Base-by-base conservation (phyloP, 2,888 invertebrate genomes). In the Phaedon cochleariae region DNA sequence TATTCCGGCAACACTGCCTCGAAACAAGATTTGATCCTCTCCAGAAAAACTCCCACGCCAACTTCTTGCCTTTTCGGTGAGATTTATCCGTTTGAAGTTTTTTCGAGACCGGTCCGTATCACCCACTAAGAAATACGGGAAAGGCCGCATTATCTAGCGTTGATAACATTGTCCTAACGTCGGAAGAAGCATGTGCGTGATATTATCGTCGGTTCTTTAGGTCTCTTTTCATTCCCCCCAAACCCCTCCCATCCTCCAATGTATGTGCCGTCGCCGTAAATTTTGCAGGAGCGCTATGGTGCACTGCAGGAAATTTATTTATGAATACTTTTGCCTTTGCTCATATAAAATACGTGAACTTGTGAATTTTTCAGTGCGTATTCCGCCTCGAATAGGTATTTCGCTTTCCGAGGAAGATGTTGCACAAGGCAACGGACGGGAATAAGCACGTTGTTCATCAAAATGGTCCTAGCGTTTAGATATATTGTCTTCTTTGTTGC, bases 221-320 rank as follows among this genome's bases (percentile, higher is more conserved):
- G 10, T 34, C 41, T 41, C 41, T 15, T 15, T 41, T 41, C 12
- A 4, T 26, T 26, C 7, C 7, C 7, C 7, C 26, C 26, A n/a
- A 26, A 26, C 26, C 12, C 12, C 34, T 12, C 12, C 34, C 12
- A 2, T 2, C 34, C 34, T 34, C 34, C 2, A 10, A 34, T 34
- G 34, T 34, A 34, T 41, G 2, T 12, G 3, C 41, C 41, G n/a
- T 59, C 64, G 75, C 77, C 79, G 80, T 82, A 82, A 81, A 81
- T 82, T 80, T 72, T 70, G 73, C 61, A 72, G 73, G 72, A 74
- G 74, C 77, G 73, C 73, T 76, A 75, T 79, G 78, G 78, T 80
- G 81, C 81, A 81, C 70, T 80, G 81, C 81, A 80, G 80, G 77
- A 81, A 82, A 81, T 82, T 81, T 83, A 83, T 82, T 83, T 83